A percentile compares a stretch with the other conserved stretches of the same genome.
Evolutionary conservation across 2,888 invertebrate genomes (phyloP).

Genomic region (Eupelmus urozonus): DNA sequence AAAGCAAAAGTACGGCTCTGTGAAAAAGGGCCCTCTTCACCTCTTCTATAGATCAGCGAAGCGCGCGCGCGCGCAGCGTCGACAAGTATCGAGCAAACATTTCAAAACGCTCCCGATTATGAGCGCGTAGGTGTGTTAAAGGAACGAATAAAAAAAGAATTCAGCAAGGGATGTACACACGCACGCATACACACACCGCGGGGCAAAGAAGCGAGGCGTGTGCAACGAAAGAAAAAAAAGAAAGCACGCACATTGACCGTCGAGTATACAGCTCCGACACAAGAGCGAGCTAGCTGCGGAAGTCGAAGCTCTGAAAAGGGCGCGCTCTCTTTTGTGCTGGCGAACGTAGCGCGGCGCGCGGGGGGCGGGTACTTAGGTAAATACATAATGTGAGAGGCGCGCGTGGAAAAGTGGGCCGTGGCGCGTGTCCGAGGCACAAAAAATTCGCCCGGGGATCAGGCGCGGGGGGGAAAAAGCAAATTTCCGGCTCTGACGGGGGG

Average conservation of each 20-base stretch:
- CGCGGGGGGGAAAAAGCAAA: slow-evolving; percentile 54
- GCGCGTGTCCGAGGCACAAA: slow-evolving; percentile 35
- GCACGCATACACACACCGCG: slow-evolving; percentile 5
- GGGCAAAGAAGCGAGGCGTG: not conserved
- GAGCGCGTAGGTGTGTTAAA: slow-evolving; percentile 44
- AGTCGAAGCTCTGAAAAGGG: slow-evolving; percentile 29
- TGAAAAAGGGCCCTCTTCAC: slow-evolving; percentile 14
- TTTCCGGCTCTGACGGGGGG: slow-evolving; percentile 60
- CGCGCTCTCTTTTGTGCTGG: slow-evolving; percentile 13
- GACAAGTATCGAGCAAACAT: slow-evolving; percentile 53
- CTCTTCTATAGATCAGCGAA: slow-evolving; percentile 10
- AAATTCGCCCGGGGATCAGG: slow-evolving; percentile 32
- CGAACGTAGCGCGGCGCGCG: not conserved
- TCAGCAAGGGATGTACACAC: not conserved
- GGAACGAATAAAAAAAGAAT: slow-evolving; percentile 20
- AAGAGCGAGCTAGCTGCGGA: slow-evolving; percentile 30
- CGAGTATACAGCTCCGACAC: too few species aligned
- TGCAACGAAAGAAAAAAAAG: not conserved
- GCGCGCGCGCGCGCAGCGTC: too few species aligned
- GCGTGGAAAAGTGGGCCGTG: slow-evolving; percentile 59
- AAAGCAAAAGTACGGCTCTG: slow-evolving; percentile 3
- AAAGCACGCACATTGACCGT: too few species aligned
- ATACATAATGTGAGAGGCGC: slow-evolving; percentile 52
- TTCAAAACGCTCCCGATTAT: slow-evolving; percentile 34
- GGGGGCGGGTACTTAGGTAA: slow-evolving; percentile 52